Base-by-base conservation (phyloP, 2,113 vertebrate species). In the Phalacrocorax carbo region DNA sequence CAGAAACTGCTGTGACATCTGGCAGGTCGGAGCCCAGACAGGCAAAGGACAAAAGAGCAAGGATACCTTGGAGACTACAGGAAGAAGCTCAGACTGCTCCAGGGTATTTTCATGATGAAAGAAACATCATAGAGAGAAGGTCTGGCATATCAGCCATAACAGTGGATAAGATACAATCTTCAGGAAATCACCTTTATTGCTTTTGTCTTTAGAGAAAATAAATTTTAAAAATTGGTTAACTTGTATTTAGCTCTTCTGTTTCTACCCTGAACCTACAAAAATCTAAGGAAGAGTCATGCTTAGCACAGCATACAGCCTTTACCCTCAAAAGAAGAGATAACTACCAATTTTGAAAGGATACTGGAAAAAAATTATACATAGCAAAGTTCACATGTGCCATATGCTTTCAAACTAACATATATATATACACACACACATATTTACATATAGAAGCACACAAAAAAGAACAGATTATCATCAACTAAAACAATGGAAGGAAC, bases 201-300 rank as follows among this genome's bases (percentile, higher is more conserved):
- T 68, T 81, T 81, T 78, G 60, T 84, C 55, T 92, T 92, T 34
- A 61, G 49, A 86, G 62, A 83, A 66, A 72, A 83, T 32, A 81
- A 72, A 34, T 21, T 78, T 44, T 6, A 16, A 79, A 54, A 68
- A 84, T 1, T 4, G 6, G 12, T 86, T 89, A 87, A 84, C 29
- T n/a, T 94, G 5, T 32, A 55, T 77, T 80, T 76, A 93, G n/a
- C 32, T 72, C 69, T 87, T 88, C 48, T 51, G 30, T 2, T 4
- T 80, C 83, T 32, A 73, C 9, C 2, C 8, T 19, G 49, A 89
- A 30, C 38, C 38, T 48, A 65, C 58, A 64, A 61, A 76, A 57
- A 80, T 11, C 38, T 9, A 30, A 64, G 30, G 22, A 79, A 55
- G 32, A 3, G 4, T 34, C 44, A 46, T 7, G 9, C 5, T 70